Conservation (phyloP, 2,888 invertebrate species). For the Orchesellides sinensis region DNA sequence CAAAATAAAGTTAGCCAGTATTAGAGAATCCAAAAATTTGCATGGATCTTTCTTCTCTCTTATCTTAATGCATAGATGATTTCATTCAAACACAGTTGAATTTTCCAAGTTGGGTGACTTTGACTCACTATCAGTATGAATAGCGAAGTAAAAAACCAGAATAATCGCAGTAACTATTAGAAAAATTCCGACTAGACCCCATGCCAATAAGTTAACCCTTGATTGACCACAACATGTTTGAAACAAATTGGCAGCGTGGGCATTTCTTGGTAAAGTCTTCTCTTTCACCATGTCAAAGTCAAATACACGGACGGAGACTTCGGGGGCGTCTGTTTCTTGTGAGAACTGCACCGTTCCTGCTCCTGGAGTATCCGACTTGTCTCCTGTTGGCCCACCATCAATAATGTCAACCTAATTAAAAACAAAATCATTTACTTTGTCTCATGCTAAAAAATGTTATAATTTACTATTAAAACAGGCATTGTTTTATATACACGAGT, state of each 20-base stretch:
- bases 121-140: no score
- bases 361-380: background rate
- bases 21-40: no score
- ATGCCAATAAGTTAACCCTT: background rate
- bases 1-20: no score
- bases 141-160: constrained; percentile 16
- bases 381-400: background rate
- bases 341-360: constrained; percentile 23
- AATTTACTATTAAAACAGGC: background rate
- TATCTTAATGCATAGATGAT: no score
- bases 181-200: constrained; percentile 24
- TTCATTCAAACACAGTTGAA: background rate
- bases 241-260: background rate
- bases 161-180: background rate
- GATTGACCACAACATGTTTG: constrained; percentile 16
- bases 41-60: no score
- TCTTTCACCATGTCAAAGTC: constrained; percentile 53
- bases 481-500: no score
- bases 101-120: no score
- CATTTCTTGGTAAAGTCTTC: constrained; percentile 37
- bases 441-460: background rate
- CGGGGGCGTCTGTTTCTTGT: constrained; percentile 44
- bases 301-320: constrained; percentile 31
- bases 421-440: background rate
- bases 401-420: background rate